These are phyloP conservation scores for Tipula lateralis DNA, from an alignment of 2,888 invertebrate species.

Conservation along the genomic window DNA sequence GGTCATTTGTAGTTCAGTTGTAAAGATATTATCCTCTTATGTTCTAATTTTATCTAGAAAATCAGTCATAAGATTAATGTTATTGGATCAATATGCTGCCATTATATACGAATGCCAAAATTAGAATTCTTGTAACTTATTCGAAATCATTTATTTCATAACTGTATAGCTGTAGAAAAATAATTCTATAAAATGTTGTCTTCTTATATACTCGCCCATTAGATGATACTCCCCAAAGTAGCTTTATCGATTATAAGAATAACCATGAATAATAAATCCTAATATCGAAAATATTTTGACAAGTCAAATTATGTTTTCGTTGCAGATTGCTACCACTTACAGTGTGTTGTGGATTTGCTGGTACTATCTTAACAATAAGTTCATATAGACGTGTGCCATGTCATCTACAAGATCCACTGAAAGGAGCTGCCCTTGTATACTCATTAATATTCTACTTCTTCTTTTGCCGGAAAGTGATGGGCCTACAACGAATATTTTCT, in stretches of 20 bases:
- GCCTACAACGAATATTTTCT: conserved; percentile 55
- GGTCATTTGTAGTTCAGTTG: no score
- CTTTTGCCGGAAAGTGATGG: conserved; percentile 58
- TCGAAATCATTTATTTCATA: not conserved
- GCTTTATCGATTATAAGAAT: not conserved
- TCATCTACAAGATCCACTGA: conserved; percentile 58
- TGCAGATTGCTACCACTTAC: conserved; percentile 38
- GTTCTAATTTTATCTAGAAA: not conserved
- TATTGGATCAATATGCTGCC: not conserved
- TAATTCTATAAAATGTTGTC: not conserved
- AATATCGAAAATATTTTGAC: not conserved
- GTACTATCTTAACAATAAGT: conserved; percentile 37
- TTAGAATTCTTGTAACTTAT: not conserved
- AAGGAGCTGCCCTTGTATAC: conserved; percentile 55
- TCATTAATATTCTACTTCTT: conserved; percentile 57
- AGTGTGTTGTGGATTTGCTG: conserved; percentile 38
- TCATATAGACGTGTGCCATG: conserved; percentile 51
- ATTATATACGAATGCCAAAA: not conserved
- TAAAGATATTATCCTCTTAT: no score
- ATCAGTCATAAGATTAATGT: not conserved
- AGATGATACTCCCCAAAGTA: not conserved
- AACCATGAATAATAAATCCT: not conserved
- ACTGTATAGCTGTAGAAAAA: not conserved
- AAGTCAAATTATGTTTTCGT: conserved; percentile 7
- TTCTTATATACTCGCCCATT: not conserved